Percentiles rank a stretch among this genome's conserved stretches.
These are phyloP conservation scores for Erebia ligea DNA, from an alignment of 2,888 invertebrate species.

Conservation along the genomic window DNA sequence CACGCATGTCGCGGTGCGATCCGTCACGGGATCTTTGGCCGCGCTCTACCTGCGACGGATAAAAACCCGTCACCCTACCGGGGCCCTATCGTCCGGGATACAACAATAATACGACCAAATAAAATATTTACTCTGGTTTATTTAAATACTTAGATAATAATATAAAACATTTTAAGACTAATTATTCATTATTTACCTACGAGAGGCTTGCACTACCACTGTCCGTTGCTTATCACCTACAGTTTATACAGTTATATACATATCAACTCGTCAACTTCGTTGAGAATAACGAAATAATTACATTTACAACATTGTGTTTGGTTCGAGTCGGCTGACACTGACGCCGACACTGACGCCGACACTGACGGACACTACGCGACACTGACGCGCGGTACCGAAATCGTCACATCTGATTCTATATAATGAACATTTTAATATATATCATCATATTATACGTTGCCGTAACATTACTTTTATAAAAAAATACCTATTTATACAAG, in stretches of 20 bases:
- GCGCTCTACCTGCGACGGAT: not conserved
- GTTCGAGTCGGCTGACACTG: constrained; percentile 49
- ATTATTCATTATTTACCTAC: constrained; percentile 66
- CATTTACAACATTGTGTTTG: constrained; percentile 51
- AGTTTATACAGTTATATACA: constrained; percentile 51
- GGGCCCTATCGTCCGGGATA: constrained; percentile 62
- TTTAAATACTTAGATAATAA: constrained; percentile 76
- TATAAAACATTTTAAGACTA: constrained; percentile 77
- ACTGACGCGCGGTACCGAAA: constrained; percentile 16
- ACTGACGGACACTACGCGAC: constrained; percentile 14
- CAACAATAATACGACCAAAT: constrained; percentile 68
- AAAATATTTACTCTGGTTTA: constrained; percentile 80
- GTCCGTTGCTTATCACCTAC: constrained; percentile 47
- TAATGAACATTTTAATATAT: constrained; percentile 63
- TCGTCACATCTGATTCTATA: constrained; percentile 73
- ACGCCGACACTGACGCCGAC: no score
- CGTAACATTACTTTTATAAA: constrained; percentile 82
- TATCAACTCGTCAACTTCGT: constrained; percentile 54
- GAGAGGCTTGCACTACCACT: constrained; percentile 56
- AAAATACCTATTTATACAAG: constrained; percentile 82
- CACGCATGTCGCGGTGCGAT: not conserved
- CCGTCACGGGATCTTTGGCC: not conserved
- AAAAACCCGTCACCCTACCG: constrained; percentile 39
- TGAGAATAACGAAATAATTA: constrained; percentile 54
- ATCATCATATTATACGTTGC: constrained; percentile 78